A percentile compares a stretch with the other conserved stretches of the same genome.
phyloP scores from a whole-genome alignment of 2,113 vertebrate species.

The Neodontobutis hainanensis region DNA sequence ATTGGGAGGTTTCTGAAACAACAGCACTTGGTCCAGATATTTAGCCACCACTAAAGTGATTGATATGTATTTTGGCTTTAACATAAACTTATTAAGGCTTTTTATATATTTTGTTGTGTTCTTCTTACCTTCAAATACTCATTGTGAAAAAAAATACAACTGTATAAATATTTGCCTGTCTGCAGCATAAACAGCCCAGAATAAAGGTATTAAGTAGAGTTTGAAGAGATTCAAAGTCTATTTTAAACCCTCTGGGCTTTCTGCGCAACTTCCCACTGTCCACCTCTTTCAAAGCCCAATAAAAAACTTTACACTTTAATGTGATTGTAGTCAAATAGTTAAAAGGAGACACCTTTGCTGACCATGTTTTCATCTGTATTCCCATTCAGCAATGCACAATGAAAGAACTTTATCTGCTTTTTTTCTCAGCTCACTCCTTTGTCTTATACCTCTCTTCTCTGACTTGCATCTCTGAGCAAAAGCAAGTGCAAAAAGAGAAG shows the following conservation, averaged over 20 bases:
- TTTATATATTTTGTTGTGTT: background rate
- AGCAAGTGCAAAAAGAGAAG: slow-evolving; percentile 33
- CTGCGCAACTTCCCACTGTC: slow-evolving; percentile 3
- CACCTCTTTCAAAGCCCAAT: slow-evolving; percentile 18
- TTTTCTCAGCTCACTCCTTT: slow-evolving; percentile 38
- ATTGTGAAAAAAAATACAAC: background rate
- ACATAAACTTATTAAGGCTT: no score
- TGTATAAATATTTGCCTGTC: background rate
- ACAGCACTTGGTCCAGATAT: no score
- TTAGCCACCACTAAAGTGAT: no score
- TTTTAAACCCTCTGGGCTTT: slow-evolving; percentile 8
- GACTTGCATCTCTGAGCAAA: slow-evolving; percentile 33
- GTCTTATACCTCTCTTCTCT: slow-evolving; percentile 27
- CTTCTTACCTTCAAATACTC: background rate
- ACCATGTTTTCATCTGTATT: slow-evolving; percentile 18
- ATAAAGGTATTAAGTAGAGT: slow-evolving; percentile 2
- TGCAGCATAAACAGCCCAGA: background rate
- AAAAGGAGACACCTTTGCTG: background rate
- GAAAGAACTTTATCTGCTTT: slow-evolving; percentile 34
- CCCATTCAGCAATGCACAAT: slow-evolving; percentile 20
- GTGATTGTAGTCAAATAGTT: slow-evolving; percentile 5
- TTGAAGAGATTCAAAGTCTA: slow-evolving; percentile 2
- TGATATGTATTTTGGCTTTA: no score
- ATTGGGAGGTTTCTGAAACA: no score
- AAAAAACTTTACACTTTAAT: slow-evolving; percentile 24